Evolutionary conservation across 1,140 invertebrate genomes (phyloP).

Genomic region (Micrasema longulum): DNA sequence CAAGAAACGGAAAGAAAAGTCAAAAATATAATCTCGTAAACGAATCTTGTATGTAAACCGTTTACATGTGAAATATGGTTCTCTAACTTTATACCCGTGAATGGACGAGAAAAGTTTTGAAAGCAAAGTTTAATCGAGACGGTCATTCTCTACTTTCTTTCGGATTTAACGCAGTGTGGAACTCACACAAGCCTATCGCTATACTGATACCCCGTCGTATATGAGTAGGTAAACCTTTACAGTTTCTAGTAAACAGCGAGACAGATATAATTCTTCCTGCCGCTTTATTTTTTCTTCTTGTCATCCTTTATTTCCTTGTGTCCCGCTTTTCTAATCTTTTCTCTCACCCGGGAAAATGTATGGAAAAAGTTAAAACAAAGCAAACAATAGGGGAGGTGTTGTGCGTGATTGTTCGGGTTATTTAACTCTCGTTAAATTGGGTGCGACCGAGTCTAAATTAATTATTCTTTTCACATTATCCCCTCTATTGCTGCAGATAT

Average conservation of each 20-base stretch:
- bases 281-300: slow-evolving; percentile 26
- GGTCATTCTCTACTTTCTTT: slow-evolving; percentile 43
- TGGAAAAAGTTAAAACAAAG: slow-evolving; percentile 33
- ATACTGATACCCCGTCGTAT: too few species aligned
- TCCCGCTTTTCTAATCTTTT: slow-evolving; percentile 37
- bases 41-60: slow-evolving; percentile 15
- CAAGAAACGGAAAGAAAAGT: too few species aligned
- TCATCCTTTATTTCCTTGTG: slow-evolving; percentile 29
- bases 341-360: slow-evolving; percentile 32
- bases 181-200: neutral
- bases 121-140: slow-evolving; percentile 48
- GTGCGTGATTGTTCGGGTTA: slow-evolving; percentile 27
- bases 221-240: too few species aligned
- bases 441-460: neutral
- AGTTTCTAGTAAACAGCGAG: slow-evolving; percentile 7
- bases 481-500: too few species aligned
- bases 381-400: slow-evolving; percentile 31
- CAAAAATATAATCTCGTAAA: neutral
- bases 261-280: slow-evolving; percentile 46
- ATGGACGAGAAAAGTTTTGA: slow-evolving; percentile 30
- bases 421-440: slow-evolving; percentile 18
- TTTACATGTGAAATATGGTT: slow-evolving; percentile 19
- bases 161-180: slow-evolving; percentile 35
- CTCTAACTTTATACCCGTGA: slow-evolving; percentile 9
- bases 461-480: too few species aligned